Percentiles rank a stretch among this genome's conserved stretches.
Conservation (phyloP, 2,797 vertebrate species). For the Gambelia wislizenii region DNA sequence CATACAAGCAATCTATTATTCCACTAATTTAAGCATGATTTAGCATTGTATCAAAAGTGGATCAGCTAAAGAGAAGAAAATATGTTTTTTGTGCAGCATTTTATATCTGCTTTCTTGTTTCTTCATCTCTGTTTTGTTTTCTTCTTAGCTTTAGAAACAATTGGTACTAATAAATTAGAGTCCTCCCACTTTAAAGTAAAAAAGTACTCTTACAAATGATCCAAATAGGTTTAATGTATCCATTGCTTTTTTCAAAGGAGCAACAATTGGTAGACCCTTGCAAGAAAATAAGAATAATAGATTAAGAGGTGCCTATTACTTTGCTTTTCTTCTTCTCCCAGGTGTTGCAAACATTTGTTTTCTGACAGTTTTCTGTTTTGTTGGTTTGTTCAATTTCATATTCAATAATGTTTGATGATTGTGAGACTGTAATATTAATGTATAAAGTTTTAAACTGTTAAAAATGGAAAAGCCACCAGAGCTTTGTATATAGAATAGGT, state of each 20-base stretch:
- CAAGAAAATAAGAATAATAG: neutral
- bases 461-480: neutral
- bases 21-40: neutral
- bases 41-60: neutral
- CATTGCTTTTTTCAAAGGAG: neutral
- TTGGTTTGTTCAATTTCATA: neutral
- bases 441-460: neutral
- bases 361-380: neutral
- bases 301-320: neutral
- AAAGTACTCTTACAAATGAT: neutral
- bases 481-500: neutral
- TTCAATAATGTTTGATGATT: slow-evolving; percentile 4
- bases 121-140: neutral
- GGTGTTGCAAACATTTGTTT: neutral
- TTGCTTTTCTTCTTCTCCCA: neutral
- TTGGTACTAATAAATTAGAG: neutral
- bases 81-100: neutral
- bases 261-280: neutral
- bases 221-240: neutral
- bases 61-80: neutral
- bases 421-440: neutral
- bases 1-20: neutral
- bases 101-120: neutral
- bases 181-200: neutral
- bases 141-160: neutral